Conservation (phyloP, 2,888 invertebrate species). For the Leptopterna dolabrata region DNA sequence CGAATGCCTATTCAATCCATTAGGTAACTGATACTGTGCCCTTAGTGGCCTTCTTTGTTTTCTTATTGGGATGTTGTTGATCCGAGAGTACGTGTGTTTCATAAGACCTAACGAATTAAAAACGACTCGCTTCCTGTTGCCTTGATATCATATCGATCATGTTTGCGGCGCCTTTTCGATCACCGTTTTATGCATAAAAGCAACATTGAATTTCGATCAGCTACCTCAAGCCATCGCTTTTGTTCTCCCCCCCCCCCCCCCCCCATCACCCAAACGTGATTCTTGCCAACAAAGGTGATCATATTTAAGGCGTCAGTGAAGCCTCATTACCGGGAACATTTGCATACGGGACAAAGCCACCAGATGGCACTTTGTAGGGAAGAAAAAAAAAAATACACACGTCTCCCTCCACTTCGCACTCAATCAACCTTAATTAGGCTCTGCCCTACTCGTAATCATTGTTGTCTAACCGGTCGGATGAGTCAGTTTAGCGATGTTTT, state of each 20-base stretch:
- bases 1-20: too few species aligned
- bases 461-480: slow-evolving; percentile 5
- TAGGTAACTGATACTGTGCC: too few species aligned
- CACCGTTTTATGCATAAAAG: slow-evolving; percentile 1
- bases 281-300: slow-evolving; percentile 16
- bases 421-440: slow-evolving; percentile 34
- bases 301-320: slow-evolving; percentile 21
- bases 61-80: background rate
- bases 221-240: background rate
- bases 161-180: background rate
- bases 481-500: background rate
- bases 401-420: slow-evolving; percentile 31
- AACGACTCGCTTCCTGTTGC: background rate
- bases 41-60: too few species aligned
- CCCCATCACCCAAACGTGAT: too few species aligned
- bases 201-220: slow-evolving; percentile 38
- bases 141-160: background rate
- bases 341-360: slow-evolving; percentile 32
- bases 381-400: background rate
- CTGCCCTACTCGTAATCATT: background rate
- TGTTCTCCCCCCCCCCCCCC: background rate
- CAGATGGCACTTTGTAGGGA: slow-evolving; percentile 6
- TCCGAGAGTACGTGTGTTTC: background rate
- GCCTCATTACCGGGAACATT: slow-evolving; percentile 32
- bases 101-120: background rate